Evolutionary conservation across 1,140 invertebrate species (phyloP), one percentile per base, ranked within the genome.

Genomic region (Euglossa dilemma): DNA sequence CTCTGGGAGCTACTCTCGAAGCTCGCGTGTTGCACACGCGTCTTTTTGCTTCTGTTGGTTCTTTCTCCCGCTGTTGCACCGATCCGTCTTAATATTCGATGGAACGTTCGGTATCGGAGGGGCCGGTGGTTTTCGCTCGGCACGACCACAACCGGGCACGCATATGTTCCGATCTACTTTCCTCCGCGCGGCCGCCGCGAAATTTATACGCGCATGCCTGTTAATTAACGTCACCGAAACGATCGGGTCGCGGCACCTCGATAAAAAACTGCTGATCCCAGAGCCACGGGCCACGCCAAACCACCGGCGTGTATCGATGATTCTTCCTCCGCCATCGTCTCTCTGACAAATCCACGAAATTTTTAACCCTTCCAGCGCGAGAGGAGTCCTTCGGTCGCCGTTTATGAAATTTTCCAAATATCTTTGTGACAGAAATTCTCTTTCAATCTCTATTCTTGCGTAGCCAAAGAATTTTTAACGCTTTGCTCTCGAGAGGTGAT

Each of bases 21-120:
- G 69, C 50, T 74, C 77, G 54, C 72, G 70, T 75, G 70, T 52
- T n/a, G 64, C 52, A 70, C 45, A 3, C 57, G 45, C 25, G 69
- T 74, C 57, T 67, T 75, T 54, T 73, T 84, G n/a, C 36, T n/a
- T 23, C 25, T 57, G 25, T 70, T 36, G 47, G 59, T 47, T 66
- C 64, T 69, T 86, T 70, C 47, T 84, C n/a, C 67, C 7, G 56
- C 71, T 79, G 71, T 63, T 74, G 45, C 76, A 72, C 36, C 52
- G 67, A 78, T 72, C 73, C 72, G 66, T 84, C 59, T 84, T 85
- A 80, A 81, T 85, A 85, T 85, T 87, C 78, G 80, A 75, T 82
- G 74, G 74, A 78, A 71, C 56, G 71, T 81, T 80, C 70, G 72
- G 77, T 57, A 79, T 76, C 73, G 63, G 43, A 73, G 50, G 64